Evolutionary conservation across 2,888 invertebrate species (phyloP), one percentile per base, ranked within the genome.

Genomic region (Ormyrus thymus): DNA sequence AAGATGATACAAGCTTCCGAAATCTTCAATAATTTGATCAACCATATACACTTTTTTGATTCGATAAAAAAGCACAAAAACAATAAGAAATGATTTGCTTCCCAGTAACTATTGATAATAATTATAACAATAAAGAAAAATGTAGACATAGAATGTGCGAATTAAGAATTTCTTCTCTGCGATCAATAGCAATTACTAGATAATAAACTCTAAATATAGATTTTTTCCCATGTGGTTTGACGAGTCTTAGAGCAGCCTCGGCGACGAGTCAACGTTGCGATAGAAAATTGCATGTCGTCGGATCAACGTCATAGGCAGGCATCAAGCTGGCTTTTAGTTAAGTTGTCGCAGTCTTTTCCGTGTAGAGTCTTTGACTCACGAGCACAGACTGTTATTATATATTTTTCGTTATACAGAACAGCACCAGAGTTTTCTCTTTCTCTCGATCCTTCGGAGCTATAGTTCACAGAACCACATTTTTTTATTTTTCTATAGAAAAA

Each of bases 321-420:
- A 89, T 89, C 86, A 89, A 89, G 89, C 89, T 89, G 89, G 88
- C 89, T 89, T 81, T 75, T 81, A 76, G 56, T 78, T 81, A 76
- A 66, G 69, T 81, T 80, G 68, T 75, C 56, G 79, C 77, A 81
- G 81, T 81, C 78, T 81, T 79, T 59, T 77, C 55, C 45, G 62
- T 76, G 71, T 69, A 43, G 78, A 80, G 78, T 75, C 65, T 66
- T 72, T 65, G 69, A 80, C 75, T 72, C 80, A 75, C 62, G 80
- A 80, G 73, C 78, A 78, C 78, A 78, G 78, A 81, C 78, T 81
- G 75, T 75, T 75, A 74, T 75, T 73, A 65, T 70, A 70, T 76
- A 74, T 74, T 73, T 69, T 65, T 56, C 59, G 43, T 66, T 61
- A 65, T 78, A 79, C 68, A 72, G 72, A 79, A 81, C 81, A 80